Conservation (phyloP, 30 jellyfish, hydroid and myxozoan genomes). For the Cassiopea xamachana region DNA sequence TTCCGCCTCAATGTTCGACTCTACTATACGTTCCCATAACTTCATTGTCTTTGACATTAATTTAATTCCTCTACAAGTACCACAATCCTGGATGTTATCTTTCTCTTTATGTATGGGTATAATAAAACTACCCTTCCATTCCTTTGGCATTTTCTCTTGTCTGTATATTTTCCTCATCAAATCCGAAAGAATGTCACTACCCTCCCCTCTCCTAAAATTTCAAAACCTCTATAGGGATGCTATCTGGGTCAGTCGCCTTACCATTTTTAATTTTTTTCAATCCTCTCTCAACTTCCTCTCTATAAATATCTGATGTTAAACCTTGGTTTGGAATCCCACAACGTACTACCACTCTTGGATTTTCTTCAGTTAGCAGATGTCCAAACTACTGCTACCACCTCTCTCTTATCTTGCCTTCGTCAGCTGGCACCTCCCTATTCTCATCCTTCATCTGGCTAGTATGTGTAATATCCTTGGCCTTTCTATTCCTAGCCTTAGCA, state of each 20-base stretch:
- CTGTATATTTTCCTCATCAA: slow-evolving; percentile 1
- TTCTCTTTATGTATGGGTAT: slow-evolving; percentile 24
- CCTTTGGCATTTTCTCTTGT: slow-evolving; percentile 29
- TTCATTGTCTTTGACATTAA: slow-evolving; percentile 40
- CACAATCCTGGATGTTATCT: slow-evolving; percentile 58
- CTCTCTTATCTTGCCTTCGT: slow-evolving; percentile 1
- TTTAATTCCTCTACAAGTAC: slow-evolving; percentile 35
- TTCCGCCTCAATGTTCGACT: slow-evolving; percentile 1
- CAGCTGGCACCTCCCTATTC: background rate
- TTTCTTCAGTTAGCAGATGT: slow-evolving; percentile 25
- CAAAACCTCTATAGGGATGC: slow-evolving; percentile 54
- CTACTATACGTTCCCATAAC: slow-evolving; percentile 6
- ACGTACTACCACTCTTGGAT: background rate
- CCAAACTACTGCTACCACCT: slow-evolving; percentile 33
- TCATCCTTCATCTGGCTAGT: slow-evolving; percentile 6
- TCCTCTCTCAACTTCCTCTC: slow-evolving; percentile 21
- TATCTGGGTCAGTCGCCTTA: slow-evolving; percentile 47
- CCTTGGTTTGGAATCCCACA: background rate
- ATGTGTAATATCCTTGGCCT: slow-evolving; percentile 19
- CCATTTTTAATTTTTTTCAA: slow-evolving; percentile 41
- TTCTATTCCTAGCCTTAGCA: slow-evolving; percentile 16
- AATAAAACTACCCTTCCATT: slow-evolving; percentile 27
- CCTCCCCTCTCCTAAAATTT: background rate
- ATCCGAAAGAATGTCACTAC: slow-evolving; percentile 2
- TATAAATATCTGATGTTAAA: background rate